A percentile compares a stretch with the other conserved stretches of the same genome.
Evolutionary conservation across 2,797 vertebrate genomes (phyloP).

Genomic region (Pipistrellus kuhlii): DNA sequence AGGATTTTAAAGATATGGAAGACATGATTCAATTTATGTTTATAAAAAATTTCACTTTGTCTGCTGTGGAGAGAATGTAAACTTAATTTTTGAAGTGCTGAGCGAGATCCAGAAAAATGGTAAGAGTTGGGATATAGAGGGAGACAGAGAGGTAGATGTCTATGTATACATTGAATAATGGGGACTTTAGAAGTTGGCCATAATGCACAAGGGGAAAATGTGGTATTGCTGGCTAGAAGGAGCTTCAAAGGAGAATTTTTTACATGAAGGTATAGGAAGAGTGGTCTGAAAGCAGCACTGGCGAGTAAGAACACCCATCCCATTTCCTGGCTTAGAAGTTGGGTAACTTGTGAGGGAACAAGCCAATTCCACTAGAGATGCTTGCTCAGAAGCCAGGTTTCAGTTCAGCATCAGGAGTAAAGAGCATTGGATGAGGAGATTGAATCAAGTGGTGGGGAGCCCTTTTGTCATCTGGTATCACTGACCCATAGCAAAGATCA

Average conservation of each 20-base stretch:
- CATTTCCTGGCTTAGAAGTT: background rate
- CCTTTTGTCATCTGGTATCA: constrained; percentile 29
- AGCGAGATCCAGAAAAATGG: background rate
- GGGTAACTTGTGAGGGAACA: background rate
- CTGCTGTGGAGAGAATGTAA: background rate
- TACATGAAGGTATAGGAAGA: background rate
- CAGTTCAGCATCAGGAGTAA: background rate
- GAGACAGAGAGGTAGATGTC: background rate
- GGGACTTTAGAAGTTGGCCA: background rate
- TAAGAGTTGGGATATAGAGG: background rate
- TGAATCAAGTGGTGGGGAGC: background rate
- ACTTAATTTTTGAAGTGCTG: background rate
- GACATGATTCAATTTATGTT: background rate
- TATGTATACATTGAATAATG: background rate
- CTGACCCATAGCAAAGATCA: constrained; percentile 34
- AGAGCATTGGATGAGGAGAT: background rate
- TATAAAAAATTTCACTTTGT: background rate
- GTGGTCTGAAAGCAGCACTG: background rate
- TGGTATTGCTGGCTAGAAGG: background rate
- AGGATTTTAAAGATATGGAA: background rate
- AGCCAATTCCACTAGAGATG: background rate
- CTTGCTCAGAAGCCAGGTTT: background rate
- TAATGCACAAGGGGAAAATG: background rate
- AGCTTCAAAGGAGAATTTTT: background rate
- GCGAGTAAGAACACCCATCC: background rate